Conservation (phyloP, 2,113 vertebrate species). For the Megaptera novaeangliae region DNA sequence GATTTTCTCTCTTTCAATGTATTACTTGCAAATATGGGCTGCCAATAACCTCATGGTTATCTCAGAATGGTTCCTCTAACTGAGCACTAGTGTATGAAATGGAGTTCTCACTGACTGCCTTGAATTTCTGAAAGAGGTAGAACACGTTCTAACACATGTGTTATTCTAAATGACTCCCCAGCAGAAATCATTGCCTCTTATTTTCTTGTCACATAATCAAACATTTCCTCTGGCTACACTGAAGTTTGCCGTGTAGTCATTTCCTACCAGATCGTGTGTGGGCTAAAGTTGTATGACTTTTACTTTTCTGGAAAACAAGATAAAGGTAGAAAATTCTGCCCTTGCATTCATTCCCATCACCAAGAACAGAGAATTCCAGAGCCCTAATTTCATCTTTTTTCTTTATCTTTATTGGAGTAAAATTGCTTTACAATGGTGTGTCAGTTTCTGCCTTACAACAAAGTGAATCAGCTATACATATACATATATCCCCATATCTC, state of each 20-base stretch:
- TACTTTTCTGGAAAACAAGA: background rate
- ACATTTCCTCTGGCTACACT: background rate
- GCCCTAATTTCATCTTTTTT: no score
- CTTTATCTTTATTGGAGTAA: no score
- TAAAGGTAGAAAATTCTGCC: background rate
- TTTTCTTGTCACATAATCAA: slow-evolving; percentile 17
- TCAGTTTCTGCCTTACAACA: no score
- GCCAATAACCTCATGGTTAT: background rate
- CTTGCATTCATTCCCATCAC: background rate
- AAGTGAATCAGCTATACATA: no score
- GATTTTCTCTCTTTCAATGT: background rate
- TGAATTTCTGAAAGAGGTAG: background rate
- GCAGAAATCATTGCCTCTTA: background rate
- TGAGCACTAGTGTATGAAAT: background rate
- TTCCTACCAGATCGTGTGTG: background rate
- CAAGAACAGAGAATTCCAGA: background rate
- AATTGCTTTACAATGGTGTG: no score
- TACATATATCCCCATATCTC: no score
- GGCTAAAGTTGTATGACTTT: background rate
- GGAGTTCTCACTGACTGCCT: background rate
- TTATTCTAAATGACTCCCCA: background rate
- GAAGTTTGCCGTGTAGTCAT: background rate
- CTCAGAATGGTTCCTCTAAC: background rate
- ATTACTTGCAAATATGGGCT: background rate
- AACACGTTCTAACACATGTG: background rate